Conservation (phyloP, 2,888 invertebrate genomes). For the Hydrotaea diabolus region DNA sequence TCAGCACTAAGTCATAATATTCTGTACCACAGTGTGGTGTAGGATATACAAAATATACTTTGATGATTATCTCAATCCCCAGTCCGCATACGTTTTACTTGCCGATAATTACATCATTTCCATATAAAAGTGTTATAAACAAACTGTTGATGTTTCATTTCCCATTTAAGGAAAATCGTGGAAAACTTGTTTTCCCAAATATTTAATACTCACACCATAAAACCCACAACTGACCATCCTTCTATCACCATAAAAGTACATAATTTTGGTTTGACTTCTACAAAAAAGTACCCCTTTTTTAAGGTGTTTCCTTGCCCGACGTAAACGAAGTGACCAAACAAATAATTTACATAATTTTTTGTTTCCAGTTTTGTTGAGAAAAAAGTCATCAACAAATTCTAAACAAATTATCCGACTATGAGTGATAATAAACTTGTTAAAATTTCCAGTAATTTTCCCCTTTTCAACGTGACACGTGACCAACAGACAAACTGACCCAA, state of each 20-base stretch:
- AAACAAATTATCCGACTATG: slow-evolving; percentile 42
- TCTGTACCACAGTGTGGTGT: too few species aligned
- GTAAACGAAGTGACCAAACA: slow-evolving; percentile 38
- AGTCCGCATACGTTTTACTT: too few species aligned
- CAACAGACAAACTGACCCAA: neutral
- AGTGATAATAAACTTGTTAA: slow-evolving; percentile 63
- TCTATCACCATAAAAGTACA: slow-evolving; percentile 35
- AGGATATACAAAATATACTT: too few species aligned
- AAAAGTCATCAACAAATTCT: slow-evolving; percentile 28
- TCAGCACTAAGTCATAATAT: too few species aligned
- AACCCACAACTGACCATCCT: slow-evolving; percentile 51
- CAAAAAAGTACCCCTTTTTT: slow-evolving; percentile 48
- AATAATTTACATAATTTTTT: slow-evolving; percentile 54
- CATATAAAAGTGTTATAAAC: neutral
- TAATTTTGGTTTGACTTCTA: slow-evolving; percentile 47
- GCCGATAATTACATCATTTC: too few species aligned
- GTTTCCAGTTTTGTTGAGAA: neutral
- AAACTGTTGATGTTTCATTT: slow-evolving; percentile 18
- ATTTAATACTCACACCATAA: slow-evolving; percentile 13
- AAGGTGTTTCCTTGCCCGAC: slow-evolving; percentile 14
- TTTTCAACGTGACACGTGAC: slow-evolving; percentile 52
- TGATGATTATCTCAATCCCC: too few species aligned
- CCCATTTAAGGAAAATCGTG: neutral
- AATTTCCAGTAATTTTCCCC: slow-evolving; percentile 35
- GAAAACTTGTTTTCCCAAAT: slow-evolving; percentile 21